Evolutionary conservation across 2,888 invertebrate species (phyloP).

Genomic region (Rhagium mordax): DNA sequence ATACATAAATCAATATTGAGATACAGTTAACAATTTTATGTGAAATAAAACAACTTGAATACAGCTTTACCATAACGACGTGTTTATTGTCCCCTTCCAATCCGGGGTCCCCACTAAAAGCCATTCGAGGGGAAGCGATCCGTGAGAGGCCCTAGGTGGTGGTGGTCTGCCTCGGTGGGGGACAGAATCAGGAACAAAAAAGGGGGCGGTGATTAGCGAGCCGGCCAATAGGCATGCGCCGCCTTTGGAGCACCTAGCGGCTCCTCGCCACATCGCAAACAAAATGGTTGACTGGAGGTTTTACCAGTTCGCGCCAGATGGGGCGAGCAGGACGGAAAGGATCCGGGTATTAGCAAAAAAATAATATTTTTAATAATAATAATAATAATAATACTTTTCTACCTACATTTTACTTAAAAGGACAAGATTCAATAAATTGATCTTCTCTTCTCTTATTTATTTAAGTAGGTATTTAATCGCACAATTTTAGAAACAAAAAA

Average conservation of each 20-base stretch:
- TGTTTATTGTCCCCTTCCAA: constrained; percentile 69
- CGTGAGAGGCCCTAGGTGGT: constrained; percentile 41
- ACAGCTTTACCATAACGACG: constrained; percentile 70
- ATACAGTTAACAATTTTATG: constrained; percentile 69
- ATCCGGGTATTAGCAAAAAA: too few species aligned
- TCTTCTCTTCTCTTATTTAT: too few species aligned
- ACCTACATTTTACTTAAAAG: too few species aligned
- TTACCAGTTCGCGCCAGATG: constrained; percentile 71
- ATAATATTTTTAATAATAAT: too few species aligned
- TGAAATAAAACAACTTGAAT: constrained; percentile 67
- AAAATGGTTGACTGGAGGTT: constrained; percentile 73
- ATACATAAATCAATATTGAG: constrained; percentile 68
- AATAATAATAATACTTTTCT: too few species aligned
- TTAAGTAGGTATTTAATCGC: too few species aligned
- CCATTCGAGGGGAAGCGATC: constrained; percentile 55
- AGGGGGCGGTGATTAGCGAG: constrained; percentile 63
- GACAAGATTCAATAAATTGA: too few species aligned
- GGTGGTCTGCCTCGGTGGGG: constrained; percentile 56
- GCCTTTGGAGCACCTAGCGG: constrained; percentile 65
- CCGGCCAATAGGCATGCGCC: constrained; percentile 73
- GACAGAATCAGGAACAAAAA: constrained; percentile 55
- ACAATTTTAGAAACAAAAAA: too few species aligned
- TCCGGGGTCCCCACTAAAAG: constrained; percentile 51
- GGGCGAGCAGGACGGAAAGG: constrained; percentile 57
- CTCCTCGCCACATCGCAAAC: constrained; percentile 72